These are phyloP conservation scores for Aphelenchoides fujianensis DNA, from an alignment of 1,140 invertebrate species.

Conservation along the genomic window DNA sequence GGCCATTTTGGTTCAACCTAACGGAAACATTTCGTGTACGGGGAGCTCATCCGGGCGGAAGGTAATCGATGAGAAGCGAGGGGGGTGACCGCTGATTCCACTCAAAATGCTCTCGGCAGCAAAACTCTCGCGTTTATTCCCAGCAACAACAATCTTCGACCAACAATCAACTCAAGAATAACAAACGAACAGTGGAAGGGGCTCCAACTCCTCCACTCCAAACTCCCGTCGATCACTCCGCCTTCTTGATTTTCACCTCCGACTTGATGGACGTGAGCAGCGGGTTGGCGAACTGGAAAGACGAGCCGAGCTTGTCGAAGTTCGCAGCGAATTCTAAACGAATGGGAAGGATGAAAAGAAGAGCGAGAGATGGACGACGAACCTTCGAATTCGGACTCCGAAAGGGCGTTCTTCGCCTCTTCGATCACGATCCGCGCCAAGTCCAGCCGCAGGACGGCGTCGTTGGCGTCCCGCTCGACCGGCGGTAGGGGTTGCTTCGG, in stretches of 20 bases:
- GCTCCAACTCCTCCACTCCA: too few species aligned
- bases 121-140: slow-evolving; percentile 17
- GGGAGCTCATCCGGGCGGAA: too few species aligned
- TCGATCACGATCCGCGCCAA: not conserved
- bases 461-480: not conserved
- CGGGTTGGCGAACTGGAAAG: not conserved
- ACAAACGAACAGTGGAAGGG: too few species aligned
- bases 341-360: slow-evolving; percentile 2
- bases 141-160: not conserved
- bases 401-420: not conserved
- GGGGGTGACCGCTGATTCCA: slow-evolving; percentile 10
- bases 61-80: not conserved
- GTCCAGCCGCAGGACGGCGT: not conserved
- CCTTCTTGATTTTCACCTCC: not conserved
- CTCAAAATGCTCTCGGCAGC: slow-evolving; percentile 15
- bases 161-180: too few species aligned
- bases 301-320: not conserved
- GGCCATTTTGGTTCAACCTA: not conserved
- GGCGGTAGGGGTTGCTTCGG: not conserved
- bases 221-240: too few species aligned
- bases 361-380: not conserved
- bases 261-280: not conserved
- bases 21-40: too few species aligned
- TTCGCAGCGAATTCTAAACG: not conserved
- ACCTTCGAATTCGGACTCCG: not conserved